Base-by-base conservation (phyloP, 2,888 invertebrate species). In the Oscheius myriophilus region DNA sequence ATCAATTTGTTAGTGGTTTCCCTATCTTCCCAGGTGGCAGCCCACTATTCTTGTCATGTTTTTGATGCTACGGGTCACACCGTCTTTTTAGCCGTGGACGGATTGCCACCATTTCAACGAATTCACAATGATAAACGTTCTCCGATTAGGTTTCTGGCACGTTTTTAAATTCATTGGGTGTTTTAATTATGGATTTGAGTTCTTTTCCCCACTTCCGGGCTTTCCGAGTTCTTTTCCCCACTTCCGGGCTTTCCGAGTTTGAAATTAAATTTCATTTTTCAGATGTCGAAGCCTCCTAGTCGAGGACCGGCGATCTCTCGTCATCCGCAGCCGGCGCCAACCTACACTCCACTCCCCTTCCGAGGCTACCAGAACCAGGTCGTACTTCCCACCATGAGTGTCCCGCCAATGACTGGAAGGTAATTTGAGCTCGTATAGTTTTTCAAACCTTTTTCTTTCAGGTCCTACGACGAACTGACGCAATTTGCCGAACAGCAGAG, bases 401-500 rank as follows among this genome's bases (percentile, higher is more conserved):
- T 77, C 16, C 77, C 70, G 26, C 78, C 78, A 39, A 73, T 77
- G 73, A 59, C 73, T 39, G 67, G 70, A 52, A 72, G 71, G 68
- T 65, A 33, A 18, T 7, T 16, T 61, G 18, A 14, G 18, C n/a
- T 14, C 26, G 7, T 9, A 39, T n/a, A 18, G 52, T 53, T 26
- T 26, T 58, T 33, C 43, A 1, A 18, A n/a, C 43, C 23, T 55
- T 54, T 62, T 33, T 23, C 33, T 70, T 76, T 54, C 62, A 82
- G 82, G 26, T 62, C 69, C 63, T 78, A 78, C 72, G 62, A 71
- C 33, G 75, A 80, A 41, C 65, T 82, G 58, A 69, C 76, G 45
- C 80, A 83, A 41, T 55, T 76, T 33, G 82, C 82, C 11, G 75
- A 78, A 57, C 74, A 70, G 55, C 82, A 80, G 46, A 77, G 82